These are phyloP conservation scores for Eurystomus glaucurus DNA, from an alignment of 2,797 vertebrate species.

Conservation along the genomic window DNA sequence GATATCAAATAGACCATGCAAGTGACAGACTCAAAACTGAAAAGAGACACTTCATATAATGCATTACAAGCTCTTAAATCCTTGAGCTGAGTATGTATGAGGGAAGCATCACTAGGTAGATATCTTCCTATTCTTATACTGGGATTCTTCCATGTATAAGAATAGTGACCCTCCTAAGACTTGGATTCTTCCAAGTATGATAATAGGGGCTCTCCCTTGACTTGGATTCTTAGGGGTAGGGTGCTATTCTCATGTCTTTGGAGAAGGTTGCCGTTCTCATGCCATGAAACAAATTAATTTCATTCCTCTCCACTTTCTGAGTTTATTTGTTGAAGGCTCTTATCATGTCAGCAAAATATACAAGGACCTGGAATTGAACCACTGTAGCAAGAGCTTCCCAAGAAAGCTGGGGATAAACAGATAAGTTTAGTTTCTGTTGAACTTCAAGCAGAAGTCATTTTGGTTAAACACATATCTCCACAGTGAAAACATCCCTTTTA, in stretches of 20 bases:
- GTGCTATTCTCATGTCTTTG: not conserved
- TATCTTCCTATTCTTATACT: not conserved
- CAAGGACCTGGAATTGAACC: constrained; percentile 27
- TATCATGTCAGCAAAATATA: constrained; percentile 58
- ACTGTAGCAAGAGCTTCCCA: constrained; percentile 43
- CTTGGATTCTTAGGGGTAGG: not conserved
- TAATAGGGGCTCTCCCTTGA: not conserved
- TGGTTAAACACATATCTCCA: constrained; percentile 53
- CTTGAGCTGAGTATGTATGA: not conserved
- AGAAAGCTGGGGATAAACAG: constrained; percentile 48
- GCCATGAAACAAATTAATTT: not conserved
- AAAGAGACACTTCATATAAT: not conserved
- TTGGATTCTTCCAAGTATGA: not conserved
- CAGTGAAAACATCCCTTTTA: constrained; percentile 62
- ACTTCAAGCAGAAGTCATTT: constrained; percentile 53
- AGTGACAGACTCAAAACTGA: not conserved
- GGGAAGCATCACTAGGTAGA: not conserved
- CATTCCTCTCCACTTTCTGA: constrained; percentile 3
- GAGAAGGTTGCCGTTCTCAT: constrained; percentile 12
- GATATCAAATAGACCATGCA: not conserved
- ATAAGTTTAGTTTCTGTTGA: constrained; percentile 49
- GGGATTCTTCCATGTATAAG: not conserved
- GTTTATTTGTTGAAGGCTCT: constrained; percentile 64
- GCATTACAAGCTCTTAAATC: not conserved
- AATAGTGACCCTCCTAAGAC: not conserved